Evolutionary conservation across 1,140 invertebrate genomes (phyloP).

Genomic region (Pomacea maculata): DNA sequence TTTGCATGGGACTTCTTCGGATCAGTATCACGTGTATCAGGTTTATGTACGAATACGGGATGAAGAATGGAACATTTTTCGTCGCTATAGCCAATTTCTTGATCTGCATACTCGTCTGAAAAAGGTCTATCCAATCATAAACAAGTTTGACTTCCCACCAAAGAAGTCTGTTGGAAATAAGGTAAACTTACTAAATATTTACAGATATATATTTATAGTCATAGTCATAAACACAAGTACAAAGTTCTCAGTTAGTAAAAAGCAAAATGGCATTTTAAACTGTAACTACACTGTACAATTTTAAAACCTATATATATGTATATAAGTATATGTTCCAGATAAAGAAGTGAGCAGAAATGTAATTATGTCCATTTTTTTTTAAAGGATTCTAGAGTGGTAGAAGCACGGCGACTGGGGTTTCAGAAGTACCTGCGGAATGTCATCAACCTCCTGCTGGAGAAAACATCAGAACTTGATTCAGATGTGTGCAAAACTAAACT

Average conservation of each 20-base stretch:
- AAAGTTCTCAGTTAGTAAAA: background rate
- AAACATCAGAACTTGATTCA: slow-evolving; percentile 75
- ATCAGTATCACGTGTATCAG: slow-evolving; percentile 63
- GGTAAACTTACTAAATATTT: slow-evolving; percentile 67
- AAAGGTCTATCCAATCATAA: slow-evolving; percentile 81
- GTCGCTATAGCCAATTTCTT: slow-evolving; percentile 90
- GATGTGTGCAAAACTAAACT: slow-evolving; percentile 77
- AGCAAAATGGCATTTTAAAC: slow-evolving; percentile 3
- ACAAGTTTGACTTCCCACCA: slow-evolving; percentile 89
- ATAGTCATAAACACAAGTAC: background rate
- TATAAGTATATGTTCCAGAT: background rate
- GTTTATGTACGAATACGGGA: slow-evolving; percentile 84
- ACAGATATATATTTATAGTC: background rate
- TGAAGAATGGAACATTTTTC: slow-evolving; percentile 93
- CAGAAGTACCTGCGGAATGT: slow-evolving; percentile 82
- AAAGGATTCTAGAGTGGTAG: slow-evolving; percentile 83
- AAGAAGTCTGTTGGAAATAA: slow-evolving; percentile 92
- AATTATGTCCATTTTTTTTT: slow-evolving; percentile 29
- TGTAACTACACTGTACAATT: slow-evolving; percentile 3
- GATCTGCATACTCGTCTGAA: slow-evolving; percentile 82
- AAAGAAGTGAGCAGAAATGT: background rate
- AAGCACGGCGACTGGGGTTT: slow-evolving; percentile 77
- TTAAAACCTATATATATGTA: background rate
- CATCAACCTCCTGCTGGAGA: slow-evolving; percentile 74
- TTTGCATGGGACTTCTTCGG: slow-evolving; percentile 74